Evolutionary conservation across 2,797 vertebrate genomes (phyloP).

Genomic region (Oceanodroma leucorhoa): DNA sequence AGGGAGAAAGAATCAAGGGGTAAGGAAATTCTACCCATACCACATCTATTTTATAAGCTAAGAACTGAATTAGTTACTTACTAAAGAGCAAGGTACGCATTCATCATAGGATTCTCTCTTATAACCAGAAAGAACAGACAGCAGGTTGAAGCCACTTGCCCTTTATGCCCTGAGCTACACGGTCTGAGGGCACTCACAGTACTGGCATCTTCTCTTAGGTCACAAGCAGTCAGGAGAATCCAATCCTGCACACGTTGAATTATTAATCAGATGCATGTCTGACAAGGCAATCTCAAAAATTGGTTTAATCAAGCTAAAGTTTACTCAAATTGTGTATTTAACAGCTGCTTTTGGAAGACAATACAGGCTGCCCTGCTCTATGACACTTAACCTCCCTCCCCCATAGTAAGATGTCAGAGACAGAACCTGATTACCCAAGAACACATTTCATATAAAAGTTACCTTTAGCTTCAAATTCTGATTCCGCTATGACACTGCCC

Average conservation of each 20-base stretch:
- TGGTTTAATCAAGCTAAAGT: background rate
- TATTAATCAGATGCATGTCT: background rate
- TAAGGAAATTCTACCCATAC: background rate
- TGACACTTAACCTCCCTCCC: background rate
- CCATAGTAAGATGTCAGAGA: accelerated
- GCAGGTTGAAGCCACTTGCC: background rate
- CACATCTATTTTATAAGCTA: background rate
- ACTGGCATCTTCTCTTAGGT: background rate
- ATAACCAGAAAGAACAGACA: background rate
- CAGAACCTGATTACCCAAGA: background rate
- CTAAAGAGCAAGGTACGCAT: background rate
- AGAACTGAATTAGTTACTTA: background rate
- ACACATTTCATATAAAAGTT: background rate
- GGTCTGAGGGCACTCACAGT: background rate
- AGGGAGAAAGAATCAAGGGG: background rate
- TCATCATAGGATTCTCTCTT: background rate
- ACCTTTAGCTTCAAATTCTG: background rate
- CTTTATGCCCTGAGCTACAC: background rate
- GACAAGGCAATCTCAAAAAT: background rate
- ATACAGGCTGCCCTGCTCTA: background rate
- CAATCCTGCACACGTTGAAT: background rate
- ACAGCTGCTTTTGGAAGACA: background rate
- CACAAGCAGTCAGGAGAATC: background rate
- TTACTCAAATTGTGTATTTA: background rate
- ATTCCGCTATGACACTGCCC: background rate